A percentile compares a stretch with the other conserved stretches of the same genome.
Conservation (phyloP, 2,113 vertebrate species). For the Redunca redunca region DNA sequence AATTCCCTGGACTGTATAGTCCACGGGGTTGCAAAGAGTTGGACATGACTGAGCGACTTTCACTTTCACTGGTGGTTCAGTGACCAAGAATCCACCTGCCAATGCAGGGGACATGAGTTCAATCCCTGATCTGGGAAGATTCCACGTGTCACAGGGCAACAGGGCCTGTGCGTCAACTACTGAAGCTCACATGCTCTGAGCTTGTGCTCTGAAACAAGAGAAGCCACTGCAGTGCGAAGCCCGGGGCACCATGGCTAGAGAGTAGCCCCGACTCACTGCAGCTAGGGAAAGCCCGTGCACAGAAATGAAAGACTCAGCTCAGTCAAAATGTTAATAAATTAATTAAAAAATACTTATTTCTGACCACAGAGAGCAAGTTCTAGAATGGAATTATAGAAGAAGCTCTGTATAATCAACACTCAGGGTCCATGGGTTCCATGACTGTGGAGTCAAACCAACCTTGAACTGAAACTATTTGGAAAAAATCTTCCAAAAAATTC, state of each 20-base stretch:
- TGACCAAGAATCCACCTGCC: not conserved
- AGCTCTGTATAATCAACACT: not conserved
- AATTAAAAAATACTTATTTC: not conserved
- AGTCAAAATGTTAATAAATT: not conserved
- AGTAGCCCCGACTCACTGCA: not conserved
- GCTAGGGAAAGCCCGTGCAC: not conserved
- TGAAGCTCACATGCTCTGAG: not conserved
- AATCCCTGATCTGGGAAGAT: not conserved
- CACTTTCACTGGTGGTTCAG: not conserved
- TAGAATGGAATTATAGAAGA: not conserved
- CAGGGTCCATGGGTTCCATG: not conserved
- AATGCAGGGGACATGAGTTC: not conserved
- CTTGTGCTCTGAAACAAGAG: not conserved
- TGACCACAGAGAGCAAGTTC: not conserved
- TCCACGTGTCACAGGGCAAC: not conserved
- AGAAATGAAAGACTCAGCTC: not conserved
- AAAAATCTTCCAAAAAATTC: not conserved
- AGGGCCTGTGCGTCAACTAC: not conserved
- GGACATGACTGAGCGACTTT: not conserved
- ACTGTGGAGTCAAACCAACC: not conserved
- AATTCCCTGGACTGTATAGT: not conserved
- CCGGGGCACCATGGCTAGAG: not conserved
- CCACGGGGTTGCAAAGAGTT: not conserved
- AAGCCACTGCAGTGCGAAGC: rapidly evolving
- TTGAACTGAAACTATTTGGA: not conserved